Evolutionary conservation across 1,140 invertebrate genomes (phyloP).

Genomic region (Caenorhabditis remanei): DNA sequence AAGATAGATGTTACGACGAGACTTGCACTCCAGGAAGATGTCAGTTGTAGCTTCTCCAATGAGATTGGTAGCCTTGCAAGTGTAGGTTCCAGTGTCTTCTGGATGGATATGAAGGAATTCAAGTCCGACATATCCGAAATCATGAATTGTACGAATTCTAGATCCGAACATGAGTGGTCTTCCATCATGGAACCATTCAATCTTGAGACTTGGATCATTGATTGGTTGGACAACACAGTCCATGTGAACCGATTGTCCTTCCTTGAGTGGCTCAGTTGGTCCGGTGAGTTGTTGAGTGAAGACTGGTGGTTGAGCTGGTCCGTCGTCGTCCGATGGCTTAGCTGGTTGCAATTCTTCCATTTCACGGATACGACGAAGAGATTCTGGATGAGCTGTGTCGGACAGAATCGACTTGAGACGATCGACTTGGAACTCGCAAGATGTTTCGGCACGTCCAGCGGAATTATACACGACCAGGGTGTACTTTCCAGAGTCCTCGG

Average conservation of each 20-base stretch:
- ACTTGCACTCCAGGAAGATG: conserved; percentile 83
- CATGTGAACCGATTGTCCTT: conserved; percentile 91
- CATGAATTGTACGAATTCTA: conserved; percentile 91
- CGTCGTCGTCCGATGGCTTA: conserved; percentile 66
- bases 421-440: conserved; percentile 82
- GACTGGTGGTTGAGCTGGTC: conserved; percentile 70
- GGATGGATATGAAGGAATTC: conserved; percentile 85
- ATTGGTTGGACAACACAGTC: conserved; percentile 95
- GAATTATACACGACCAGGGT: conserved; percentile 87
- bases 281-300: conserved; percentile 74
- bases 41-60: conserved; percentile 92
- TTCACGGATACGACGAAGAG: conserved; percentile 89
- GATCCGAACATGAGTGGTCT: conserved; percentile 81
- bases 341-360: conserved; percentile 77
- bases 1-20: conserved; percentile 73
- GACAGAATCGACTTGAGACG: conserved; percentile 84
- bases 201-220: conserved; percentile 90
- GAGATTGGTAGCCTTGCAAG: conserved; percentile 90
- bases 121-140: conserved; percentile 93
- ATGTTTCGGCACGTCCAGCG: conserved; percentile 87
- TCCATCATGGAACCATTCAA: conserved; percentile 77
- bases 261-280: conserved; percentile 78
- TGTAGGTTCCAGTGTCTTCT: conserved; percentile 95
- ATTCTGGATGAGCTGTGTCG: conserved; percentile 94
- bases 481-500: conserved; percentile 94